Base-by-base conservation (phyloP, 2,113 vertebrate species). In the Scalopus aquaticus region DNA sequence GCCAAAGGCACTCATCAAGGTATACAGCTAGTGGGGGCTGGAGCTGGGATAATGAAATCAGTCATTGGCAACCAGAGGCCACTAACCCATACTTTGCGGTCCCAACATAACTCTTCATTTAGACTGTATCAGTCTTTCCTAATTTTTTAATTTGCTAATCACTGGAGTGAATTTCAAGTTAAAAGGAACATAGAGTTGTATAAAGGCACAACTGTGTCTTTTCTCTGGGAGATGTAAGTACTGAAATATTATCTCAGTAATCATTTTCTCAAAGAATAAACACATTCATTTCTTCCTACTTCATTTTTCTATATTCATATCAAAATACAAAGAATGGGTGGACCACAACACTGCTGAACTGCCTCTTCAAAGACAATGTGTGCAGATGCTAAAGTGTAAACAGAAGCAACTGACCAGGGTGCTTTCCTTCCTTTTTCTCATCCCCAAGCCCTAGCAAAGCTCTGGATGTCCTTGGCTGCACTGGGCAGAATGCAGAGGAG, bases 191-290 rank as follows among this genome's bases (percentile, higher is more conserved):
- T 44, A 62, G 28, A 77, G 15, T 37, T 35, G 49, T 17, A 9
- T 44, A 51, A 74, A 83, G 44, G 42, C 64, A 79, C 9, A 16
- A n/a, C 9, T 16, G 8, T n/a, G 17, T 73, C 56, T 73, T 70
- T 94, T 58, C 42, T 90, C 69, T 54, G 42, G 54, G 84, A 92
- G 35, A 88, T 81, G 1, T 72, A 95, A 85, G 51, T 35, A 20
- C 6, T 87, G 32, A 69, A 79, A 49, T 70, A 62, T 24, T 56
- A 46, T 24, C 83, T 83, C 60, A 24, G 70, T 15, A 19, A 39
- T 22, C 54, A 6, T 56, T 4, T 22, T 56, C 54, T 67, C 64
- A 58, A 73, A 87, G 88, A 80, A 24, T 10, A 28, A 85, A 89
- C 22, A 10, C 20, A 26, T 67, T 69, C 67, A 24, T 30, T 9